phyloP scores from a whole-genome alignment of 2,797 vertebrate genomes.

The Ptychadena robeensis region DNA sequence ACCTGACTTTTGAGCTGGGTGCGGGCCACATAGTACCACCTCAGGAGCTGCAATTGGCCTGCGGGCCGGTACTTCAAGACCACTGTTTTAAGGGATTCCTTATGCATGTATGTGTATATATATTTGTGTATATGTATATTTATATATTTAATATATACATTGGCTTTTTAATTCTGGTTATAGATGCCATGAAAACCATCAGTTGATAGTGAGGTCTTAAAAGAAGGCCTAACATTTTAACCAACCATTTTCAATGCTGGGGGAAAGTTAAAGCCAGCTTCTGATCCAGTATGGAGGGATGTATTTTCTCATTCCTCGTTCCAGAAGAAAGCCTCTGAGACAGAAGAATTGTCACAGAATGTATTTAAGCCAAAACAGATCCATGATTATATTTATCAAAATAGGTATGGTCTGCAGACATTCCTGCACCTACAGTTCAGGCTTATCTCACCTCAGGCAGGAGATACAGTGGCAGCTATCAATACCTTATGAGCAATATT shows the following conservation, averaged over 20 bases:
- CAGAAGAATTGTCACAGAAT: not conserved
- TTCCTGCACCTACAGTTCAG: not conserved
- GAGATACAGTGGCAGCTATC: not conserved
- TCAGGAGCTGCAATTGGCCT: no score
- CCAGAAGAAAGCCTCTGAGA: not conserved
- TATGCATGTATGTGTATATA: no score
- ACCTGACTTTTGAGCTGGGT: no score
- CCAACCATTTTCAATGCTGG: constrained; percentile 15
- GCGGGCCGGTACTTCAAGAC: no score
- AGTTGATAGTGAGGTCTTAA: constrained; percentile 5
- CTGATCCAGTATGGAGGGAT: constrained; percentile 13
- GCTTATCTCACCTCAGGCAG: not conserved
- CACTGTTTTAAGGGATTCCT: no score
- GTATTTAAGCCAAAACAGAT: constrained; percentile 13
- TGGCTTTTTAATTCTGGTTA: no score
- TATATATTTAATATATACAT: no score
- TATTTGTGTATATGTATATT: no score
- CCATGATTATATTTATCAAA: constrained; percentile 5
- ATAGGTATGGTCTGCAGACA: constrained; percentile 9
- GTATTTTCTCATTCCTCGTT: not conserved
- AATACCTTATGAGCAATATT: not conserved
- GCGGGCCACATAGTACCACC: no score
- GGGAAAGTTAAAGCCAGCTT: constrained; percentile 9
- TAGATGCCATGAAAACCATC: no score
- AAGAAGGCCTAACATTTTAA: constrained; percentile 11